Evolutionary conservation across 2,888 invertebrate species (phyloP).

Genomic region (Xylophagus ater): DNA sequence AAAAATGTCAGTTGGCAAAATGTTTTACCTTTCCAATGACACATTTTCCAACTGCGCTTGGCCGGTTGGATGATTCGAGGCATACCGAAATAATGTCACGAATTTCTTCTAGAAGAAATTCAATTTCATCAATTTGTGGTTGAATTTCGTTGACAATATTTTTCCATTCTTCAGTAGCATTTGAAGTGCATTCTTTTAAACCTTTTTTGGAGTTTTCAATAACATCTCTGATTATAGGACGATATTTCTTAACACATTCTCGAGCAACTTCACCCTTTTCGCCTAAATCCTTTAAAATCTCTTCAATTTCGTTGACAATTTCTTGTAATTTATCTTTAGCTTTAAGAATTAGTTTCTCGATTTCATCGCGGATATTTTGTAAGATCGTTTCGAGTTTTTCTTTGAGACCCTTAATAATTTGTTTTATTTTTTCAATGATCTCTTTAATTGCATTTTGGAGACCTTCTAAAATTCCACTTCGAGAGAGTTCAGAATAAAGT

Average conservation of each 20-base stretch:
- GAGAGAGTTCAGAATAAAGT: too few relatives aligned
- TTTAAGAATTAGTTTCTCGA: neutral
- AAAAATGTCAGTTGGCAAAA: too few relatives aligned
- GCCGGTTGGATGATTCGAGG: neutral
- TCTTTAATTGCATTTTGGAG: neutral
- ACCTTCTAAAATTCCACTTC: neutral
- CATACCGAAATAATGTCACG: neutral
- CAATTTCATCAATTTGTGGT: neutral
- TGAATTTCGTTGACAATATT: neutral
- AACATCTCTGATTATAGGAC: neutral
- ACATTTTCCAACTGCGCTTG: neutral
- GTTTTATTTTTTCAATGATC: neutral
- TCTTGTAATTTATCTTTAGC: neutral
- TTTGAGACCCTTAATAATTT: neutral
- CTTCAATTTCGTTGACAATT: neutral
- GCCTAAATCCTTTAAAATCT: neutral
- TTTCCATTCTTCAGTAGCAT: neutral
- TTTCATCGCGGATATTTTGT: neutral
- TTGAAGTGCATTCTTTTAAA: neutral
- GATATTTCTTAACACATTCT: slow-evolving; percentile 1
- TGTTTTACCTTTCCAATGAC: neutral
- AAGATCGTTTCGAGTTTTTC: neutral
- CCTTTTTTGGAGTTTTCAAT: neutral
- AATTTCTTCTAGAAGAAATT: neutral
- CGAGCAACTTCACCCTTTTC: neutral